phyloP scores from a whole-genome alignment of 2,888 invertebrate species.

The Leptopilina drosophilae region DNA sequence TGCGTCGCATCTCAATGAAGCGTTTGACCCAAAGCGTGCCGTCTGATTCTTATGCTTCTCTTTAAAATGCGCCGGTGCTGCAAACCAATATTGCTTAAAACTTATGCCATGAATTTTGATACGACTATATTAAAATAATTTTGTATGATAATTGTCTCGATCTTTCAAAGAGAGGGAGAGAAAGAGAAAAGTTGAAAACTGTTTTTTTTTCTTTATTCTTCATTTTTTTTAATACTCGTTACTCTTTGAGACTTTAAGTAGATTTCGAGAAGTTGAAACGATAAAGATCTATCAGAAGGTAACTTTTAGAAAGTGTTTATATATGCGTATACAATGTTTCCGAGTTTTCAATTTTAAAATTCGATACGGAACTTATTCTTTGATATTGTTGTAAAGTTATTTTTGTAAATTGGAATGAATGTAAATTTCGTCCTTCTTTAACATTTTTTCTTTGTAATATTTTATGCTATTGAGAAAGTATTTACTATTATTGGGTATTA shows the following conservation, averaged over 20 bases:
- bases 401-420: too few species aligned
- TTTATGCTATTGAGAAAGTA: too few species aligned
- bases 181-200: too few species aligned
- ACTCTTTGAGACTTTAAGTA: conserved; percentile 7
- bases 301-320: too few species aligned
- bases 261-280: conserved; percentile 3
- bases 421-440: too few species aligned
- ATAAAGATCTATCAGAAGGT: not conserved
- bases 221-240: not conserved
- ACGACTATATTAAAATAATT: conserved; percentile 31
- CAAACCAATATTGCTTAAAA: conserved; percentile 51
- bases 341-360: too few species aligned
- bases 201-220: not conserved
- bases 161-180: not conserved
- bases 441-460: too few species aligned
- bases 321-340: too few species aligned
- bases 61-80: conserved; percentile 90
- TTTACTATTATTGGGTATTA: too few species aligned
- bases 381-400: too few species aligned
- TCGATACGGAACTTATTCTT: too few species aligned
- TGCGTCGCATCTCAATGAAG: conserved; percentile 87
- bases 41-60: conserved; percentile 81
- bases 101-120: conserved; percentile 37
- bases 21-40: conserved; percentile 72
- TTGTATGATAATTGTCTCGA: conserved; percentile 30